Evolutionary conservation across 1,140 invertebrate genomes (phyloP), one percentile per base, ranked within the genome.

Genomic region (Babylonia areolata): DNA sequence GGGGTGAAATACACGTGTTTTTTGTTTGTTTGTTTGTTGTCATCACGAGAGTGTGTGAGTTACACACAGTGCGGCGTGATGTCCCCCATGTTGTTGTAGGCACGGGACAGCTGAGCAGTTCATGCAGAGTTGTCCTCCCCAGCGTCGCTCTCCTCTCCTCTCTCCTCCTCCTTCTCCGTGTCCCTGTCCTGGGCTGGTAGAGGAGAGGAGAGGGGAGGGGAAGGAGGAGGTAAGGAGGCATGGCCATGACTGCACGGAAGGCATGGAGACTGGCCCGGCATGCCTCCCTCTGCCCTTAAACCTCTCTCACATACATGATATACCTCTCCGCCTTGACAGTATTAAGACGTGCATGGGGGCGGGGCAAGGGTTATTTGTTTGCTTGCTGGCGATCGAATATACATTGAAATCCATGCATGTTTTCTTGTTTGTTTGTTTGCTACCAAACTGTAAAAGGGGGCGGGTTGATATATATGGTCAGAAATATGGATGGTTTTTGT

Each of bases 161-260:
- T 84, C 40, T 84, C 40, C 12, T 71, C 82, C 42, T 37, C 58
- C 58, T 39, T 46, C 58, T 84, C 39, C 37, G 40, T 84, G 23
- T 40, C 69, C 40, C 75, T 75, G 37, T 40, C 39, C n/a, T 84
- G 40, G 78, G 58, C 28, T 64, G 58, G 15, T 64, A 64, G 28
- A n/a, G 58, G 17, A n/a, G n/a, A n/a, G n/a, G n/a, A n/a, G n/a
- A n/a, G n/a, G n/a, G n/a, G n/a, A n/a, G n/a, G n/a, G n/a, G n/a
- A n/a, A 20, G 37, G 54, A 39, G 37, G 82, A 84, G 82, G 82
- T 84, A 84, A 84, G 82, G 35, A 54, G 78, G 15, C 33, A 58
- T 80, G 78, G 46, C 39, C 28, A 12, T 23, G 6, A 64, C 58
- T 1, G 58, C 58, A 64, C 5, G 58, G 58, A 12, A n/a, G 5